A percentile compares a stretch with the other conserved stretches of the same genome.
Evolutionary conservation across 2,888 invertebrate species (phyloP).

Genomic region (Drosophila hamatofila): DNA sequence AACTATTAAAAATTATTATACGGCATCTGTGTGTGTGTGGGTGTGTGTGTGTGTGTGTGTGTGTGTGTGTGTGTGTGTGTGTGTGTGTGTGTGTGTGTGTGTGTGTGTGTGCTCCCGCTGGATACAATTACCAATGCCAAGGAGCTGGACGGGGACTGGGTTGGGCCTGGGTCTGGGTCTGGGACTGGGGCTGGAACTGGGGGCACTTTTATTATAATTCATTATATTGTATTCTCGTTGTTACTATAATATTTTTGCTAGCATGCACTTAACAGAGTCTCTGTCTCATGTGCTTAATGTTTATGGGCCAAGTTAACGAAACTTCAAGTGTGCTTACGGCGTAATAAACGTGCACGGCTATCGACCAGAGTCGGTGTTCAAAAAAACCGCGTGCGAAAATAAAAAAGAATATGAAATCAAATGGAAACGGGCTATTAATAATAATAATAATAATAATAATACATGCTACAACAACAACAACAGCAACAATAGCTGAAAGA

Average conservation of each 20-base stretch:
- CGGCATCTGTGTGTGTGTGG: conserved; percentile 1
- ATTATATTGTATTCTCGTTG: background rate
- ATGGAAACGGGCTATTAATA: conserved; percentile 43
- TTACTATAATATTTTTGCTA: background rate
- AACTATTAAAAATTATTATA: conserved; percentile 34
- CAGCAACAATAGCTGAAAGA: conserved; percentile 19
- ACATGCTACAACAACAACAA: conserved; percentile 16
- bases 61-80: background rate
- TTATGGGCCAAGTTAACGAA: conserved; percentile 4
- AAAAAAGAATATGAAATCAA: conserved; percentile 17
- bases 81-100: background rate
- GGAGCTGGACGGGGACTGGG: background rate
- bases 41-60: background rate
- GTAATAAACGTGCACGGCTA: conserved; percentile 19
- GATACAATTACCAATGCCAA: conserved; percentile 1
- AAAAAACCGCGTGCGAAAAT: conserved; percentile 36
- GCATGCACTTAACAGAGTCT: conserved; percentile 4
- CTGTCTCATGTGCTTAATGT: background rate
- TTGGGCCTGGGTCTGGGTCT: background rate
- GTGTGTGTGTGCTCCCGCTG: conserved; percentile 1
- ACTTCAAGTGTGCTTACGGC: conserved; percentile 3
- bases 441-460: conserved; percentile 15
- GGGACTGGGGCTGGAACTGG: background rate
- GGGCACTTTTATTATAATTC: background rate
- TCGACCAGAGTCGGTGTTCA: conserved; percentile 1